Evolutionary conservation across 1,140 invertebrate species (phyloP).

Genomic region (Drosophila sp.): DNA sequence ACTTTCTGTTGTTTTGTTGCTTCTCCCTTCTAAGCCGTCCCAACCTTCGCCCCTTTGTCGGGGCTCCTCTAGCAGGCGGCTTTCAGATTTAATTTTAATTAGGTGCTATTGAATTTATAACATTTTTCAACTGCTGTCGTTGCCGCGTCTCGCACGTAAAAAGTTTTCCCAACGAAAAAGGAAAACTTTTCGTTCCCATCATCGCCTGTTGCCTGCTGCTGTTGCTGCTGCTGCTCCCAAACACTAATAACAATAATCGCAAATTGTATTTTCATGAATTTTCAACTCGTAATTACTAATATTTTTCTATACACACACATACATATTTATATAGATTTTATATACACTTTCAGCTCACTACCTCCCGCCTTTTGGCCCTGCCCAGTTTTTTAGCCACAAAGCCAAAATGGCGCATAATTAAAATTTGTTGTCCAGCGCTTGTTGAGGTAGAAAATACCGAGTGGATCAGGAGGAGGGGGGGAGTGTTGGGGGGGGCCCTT

Average conservation of each 20-base stretch:
- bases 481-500: conserved; percentile 22
- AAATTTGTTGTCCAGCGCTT: conserved; percentile 62
- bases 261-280: conserved; percentile 81
- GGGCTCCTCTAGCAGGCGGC: conserved; percentile 46
- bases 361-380: background rate
- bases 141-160: conserved; percentile 48
- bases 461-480: background rate
- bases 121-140: conserved; percentile 73
- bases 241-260: conserved; percentile 81
- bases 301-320: conserved; percentile 48
- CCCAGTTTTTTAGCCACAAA: conserved; percentile 15
- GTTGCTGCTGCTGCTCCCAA: conserved; percentile 46
- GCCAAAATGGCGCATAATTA: conserved; percentile 72
- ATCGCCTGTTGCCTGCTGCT: conserved; percentile 35
- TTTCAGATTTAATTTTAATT: conserved; percentile 82
- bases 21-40: background rate
- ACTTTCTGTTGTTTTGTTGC: conserved; percentile 17
- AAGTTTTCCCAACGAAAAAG: conserved; percentile 62
- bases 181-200: conserved; percentile 39
- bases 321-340: conserved; percentile 43
- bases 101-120: conserved; percentile 81
- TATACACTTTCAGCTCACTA: conserved; percentile 27
- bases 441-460: background rate
- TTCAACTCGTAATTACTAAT: conserved; percentile 79
- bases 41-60: conserved; percentile 23